These are phyloP conservation scores for Mastacembelus armatus DNA, from an alignment of 2,797 vertebrate genomes.

Conservation along the genomic window DNA sequence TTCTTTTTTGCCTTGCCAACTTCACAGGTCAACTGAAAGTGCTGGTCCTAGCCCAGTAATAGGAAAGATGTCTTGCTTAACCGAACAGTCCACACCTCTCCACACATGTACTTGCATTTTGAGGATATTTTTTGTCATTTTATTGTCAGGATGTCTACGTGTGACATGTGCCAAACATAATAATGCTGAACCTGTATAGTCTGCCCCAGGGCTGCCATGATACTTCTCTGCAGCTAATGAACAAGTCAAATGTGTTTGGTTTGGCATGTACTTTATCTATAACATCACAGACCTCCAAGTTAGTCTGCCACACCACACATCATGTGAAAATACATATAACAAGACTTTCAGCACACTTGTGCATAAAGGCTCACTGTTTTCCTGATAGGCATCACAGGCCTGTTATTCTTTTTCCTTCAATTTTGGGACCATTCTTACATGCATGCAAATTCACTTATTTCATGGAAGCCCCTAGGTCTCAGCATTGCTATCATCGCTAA, in stretches of 20 bases:
- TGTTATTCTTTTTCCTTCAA: constrained; percentile 23
- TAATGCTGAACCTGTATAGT: background rate
- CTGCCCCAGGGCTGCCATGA: background rate
- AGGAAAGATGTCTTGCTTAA: constrained; percentile 4
- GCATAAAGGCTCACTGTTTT: constrained; percentile 39
- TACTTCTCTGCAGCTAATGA: constrained; percentile 26
- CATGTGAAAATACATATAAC: constrained; percentile 48
- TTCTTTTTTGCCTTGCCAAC: constrained; percentile 9
- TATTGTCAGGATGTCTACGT: background rate
- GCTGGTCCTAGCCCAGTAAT: constrained; percentile 2
- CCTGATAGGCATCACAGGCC: constrained; percentile 69
- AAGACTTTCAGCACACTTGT: constrained; percentile 38
- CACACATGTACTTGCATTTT: background rate
- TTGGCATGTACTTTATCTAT: constrained; percentile 53
- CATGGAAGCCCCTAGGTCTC: constrained; percentile 31
- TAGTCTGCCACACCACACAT: constrained; percentile 41
- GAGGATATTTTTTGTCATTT: background rate
- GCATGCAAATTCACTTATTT: constrained; percentile 63
- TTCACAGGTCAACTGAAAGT: constrained; percentile 21
- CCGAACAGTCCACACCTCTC: no score
- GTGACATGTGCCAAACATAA: background rate
- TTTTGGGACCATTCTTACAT: constrained; percentile 39
- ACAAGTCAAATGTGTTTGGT: constrained; percentile 39
- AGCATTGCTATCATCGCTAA: constrained; percentile 46
- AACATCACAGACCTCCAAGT: constrained; percentile 52